Evolutionary conservation across 2,888 invertebrate genomes (phyloP).

Genomic region (Tachina grossa): DNA sequence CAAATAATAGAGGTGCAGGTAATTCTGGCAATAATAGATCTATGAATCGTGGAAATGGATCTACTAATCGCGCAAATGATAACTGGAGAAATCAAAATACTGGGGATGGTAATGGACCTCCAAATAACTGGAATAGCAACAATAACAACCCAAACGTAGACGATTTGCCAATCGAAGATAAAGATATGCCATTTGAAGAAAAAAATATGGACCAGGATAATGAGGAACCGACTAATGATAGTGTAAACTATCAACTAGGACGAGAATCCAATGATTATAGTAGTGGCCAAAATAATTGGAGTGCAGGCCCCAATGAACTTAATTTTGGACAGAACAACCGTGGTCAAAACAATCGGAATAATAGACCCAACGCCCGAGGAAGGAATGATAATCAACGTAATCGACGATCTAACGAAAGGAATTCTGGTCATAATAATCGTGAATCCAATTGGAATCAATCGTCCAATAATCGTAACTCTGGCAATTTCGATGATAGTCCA

Average conservation of each 20-base stretch:
- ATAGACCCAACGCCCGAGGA: conserved; percentile 50
- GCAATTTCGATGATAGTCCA: conserved; percentile 38
- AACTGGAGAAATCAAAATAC: conserved; percentile 57
- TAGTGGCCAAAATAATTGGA: conserved; percentile 44
- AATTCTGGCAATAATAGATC: conserved; percentile 47
- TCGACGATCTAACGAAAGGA: conserved; percentile 29
- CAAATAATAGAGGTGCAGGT: conserved; percentile 50
- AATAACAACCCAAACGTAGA: neutral
- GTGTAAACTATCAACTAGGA: conserved; percentile 27
- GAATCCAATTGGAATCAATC: conserved; percentile 23
- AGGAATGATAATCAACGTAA: conserved; percentile 51
- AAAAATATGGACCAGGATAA: conserved; percentile 44
- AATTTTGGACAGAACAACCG: conserved; percentile 39
- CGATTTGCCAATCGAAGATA: neutral
- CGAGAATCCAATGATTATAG: conserved; percentile 31
- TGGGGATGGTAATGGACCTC: conserved; percentile 34
- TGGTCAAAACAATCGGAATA: conserved; percentile 60
- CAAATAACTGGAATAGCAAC: conserved; percentile 58
- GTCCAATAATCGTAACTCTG: conserved; percentile 10
- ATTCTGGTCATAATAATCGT: conserved; percentile 39
- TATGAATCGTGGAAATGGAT: conserved; percentile 43
- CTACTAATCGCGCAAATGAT: conserved; percentile 49
- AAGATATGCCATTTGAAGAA: neutral
- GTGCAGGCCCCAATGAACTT: conserved; percentile 36
- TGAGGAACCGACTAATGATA: conserved; percentile 36